Evolutionary conservation across 2,888 invertebrate genomes (phyloP).

Genomic region (Drosophila gaucha): DNA sequence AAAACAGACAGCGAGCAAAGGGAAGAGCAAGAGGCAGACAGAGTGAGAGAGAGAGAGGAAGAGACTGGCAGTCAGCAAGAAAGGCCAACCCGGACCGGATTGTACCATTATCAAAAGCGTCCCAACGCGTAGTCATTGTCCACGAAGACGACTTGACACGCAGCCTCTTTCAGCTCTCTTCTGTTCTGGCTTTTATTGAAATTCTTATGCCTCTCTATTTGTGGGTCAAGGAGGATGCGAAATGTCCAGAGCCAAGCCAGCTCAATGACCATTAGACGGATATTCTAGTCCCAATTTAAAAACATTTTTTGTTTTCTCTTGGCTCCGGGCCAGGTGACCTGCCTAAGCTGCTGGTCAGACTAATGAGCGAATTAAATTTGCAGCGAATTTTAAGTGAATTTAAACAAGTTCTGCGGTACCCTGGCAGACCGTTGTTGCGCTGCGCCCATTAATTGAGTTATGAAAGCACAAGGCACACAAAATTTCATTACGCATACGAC

Average conservation of each 20-base stretch:
- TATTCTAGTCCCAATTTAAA: slow-evolving; percentile 53
- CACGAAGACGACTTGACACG: slow-evolving; percentile 39
- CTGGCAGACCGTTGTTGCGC: not conserved
- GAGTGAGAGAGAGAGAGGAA: not conserved
- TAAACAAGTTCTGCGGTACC: slow-evolving; percentile 43
- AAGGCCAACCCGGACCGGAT: slow-evolving; percentile 9
- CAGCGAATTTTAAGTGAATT: slow-evolving; percentile 60
- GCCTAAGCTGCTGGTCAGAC: slow-evolving; percentile 39
- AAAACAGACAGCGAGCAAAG: not conserved
- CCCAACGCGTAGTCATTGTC: slow-evolving; percentile 39
- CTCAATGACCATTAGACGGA: slow-evolving; percentile 61
- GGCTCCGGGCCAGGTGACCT: slow-evolving; percentile 33
- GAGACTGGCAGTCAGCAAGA: not conserved
- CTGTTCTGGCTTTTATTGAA: slow-evolving; percentile 29
- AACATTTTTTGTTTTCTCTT: slow-evolving; percentile 20
- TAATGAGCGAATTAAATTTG: slow-evolving; percentile 43
- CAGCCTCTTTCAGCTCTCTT: slow-evolving; percentile 5
- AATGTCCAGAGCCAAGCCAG: slow-evolving; percentile 32
- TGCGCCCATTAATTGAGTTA: slow-evolving; percentile 65
- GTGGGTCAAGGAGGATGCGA: slow-evolving; percentile 50
- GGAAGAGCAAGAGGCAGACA: not conserved
- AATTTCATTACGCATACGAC: slow-evolving; percentile 72
- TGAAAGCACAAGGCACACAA: slow-evolving; percentile 49
- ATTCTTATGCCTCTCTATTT: slow-evolving; percentile 43
- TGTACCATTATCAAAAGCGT: slow-evolving; percentile 36